Conservation (phyloP, 2,113 vertebrate species). For the Pyrgilauda ruficollis region DNA sequence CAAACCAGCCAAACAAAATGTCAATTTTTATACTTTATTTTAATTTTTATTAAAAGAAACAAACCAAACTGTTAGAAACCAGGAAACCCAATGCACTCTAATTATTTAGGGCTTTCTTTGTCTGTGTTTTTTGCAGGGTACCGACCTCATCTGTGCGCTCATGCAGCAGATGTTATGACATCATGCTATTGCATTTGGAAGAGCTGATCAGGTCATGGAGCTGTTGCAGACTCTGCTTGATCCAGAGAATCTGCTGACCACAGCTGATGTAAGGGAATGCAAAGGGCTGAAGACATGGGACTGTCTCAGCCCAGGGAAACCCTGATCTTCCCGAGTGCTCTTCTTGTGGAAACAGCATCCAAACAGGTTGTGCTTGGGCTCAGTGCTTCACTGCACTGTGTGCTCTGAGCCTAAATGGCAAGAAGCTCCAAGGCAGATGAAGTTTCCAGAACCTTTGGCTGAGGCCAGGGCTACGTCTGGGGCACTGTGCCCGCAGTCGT, state of each 20-base stretch:
- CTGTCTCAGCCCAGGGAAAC: neutral
- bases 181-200: slow-evolving; percentile 89
- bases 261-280: slow-evolving; percentile 84
- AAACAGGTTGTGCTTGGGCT: neutral
- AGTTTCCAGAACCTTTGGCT: neutral
- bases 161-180: slow-evolving; percentile 97
- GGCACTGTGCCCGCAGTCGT: neutral
- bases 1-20: neutral
- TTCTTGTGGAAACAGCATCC: neutral
- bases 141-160: slow-evolving; percentile 90
- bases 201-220: slow-evolving; percentile 93
- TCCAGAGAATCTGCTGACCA: slow-evolving; percentile 92
- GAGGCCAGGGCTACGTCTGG: neutral
- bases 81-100: neutral
- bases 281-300: slow-evolving; percentile 37
- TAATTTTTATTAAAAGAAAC: neutral
- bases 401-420: neutral
- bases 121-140: slow-evolving; percentile 76
- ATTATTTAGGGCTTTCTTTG: neutral
- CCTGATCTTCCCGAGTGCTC: neutral
- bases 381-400: neutral
- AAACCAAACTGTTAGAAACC: neutral
- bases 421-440: neutral
- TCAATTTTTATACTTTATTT: neutral
- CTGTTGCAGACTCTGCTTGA: slow-evolving; percentile 92